Conservation (phyloP, 2,113 vertebrate genomes). For the Morone chrysops region DNA sequence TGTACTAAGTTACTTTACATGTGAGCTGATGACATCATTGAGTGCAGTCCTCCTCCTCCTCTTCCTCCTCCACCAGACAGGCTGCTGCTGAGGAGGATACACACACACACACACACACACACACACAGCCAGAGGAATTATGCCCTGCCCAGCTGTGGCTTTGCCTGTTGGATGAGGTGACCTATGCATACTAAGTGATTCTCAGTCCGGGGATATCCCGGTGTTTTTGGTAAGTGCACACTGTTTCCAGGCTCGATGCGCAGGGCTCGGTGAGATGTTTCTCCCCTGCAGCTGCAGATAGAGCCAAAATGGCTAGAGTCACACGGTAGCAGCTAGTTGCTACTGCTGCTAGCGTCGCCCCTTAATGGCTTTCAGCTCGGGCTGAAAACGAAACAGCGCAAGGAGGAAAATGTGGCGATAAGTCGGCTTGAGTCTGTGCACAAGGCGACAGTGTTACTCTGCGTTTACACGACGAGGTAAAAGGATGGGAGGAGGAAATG, state of each 20-base stretch:
- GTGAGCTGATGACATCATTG: slow-evolving; percentile 76
- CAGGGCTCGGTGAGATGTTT: slow-evolving; percentile 11
- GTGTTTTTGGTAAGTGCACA: slow-evolving; percentile 80
- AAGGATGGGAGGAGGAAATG: slow-evolving; percentile 16
- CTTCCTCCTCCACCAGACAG: slow-evolving; percentile 46
- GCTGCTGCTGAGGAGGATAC: slow-evolving; percentile 58
- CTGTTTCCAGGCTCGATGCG: slow-evolving; percentile 11
- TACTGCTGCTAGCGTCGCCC: slow-evolving; percentile 64
- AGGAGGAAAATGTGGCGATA: not conserved
- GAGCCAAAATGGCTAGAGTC: slow-evolving; percentile 69
- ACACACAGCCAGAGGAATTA: slow-evolving; percentile 53
- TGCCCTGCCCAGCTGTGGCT: slow-evolving; percentile 66
- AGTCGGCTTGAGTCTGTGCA: not conserved
- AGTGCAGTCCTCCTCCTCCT: slow-evolving; percentile 48
- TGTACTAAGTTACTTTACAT: slow-evolving; percentile 25
- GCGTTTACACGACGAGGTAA: not conserved
- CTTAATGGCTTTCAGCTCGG: slow-evolving; percentile 3
- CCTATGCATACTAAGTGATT: slow-evolving; percentile 79
- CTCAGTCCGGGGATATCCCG: slow-evolving; percentile 77
- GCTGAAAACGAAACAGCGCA: not conserved
- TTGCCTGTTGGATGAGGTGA: slow-evolving; percentile 66
- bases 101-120: slow-evolving; percentile 13
- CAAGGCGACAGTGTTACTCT: not conserved
- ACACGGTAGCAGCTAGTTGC: slow-evolving; percentile 68
- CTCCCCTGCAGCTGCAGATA: slow-evolving; percentile 56